Evolutionary conservation across 2,113 vertebrate species (phyloP).

Genomic region (Caranx ignobilis): DNA sequence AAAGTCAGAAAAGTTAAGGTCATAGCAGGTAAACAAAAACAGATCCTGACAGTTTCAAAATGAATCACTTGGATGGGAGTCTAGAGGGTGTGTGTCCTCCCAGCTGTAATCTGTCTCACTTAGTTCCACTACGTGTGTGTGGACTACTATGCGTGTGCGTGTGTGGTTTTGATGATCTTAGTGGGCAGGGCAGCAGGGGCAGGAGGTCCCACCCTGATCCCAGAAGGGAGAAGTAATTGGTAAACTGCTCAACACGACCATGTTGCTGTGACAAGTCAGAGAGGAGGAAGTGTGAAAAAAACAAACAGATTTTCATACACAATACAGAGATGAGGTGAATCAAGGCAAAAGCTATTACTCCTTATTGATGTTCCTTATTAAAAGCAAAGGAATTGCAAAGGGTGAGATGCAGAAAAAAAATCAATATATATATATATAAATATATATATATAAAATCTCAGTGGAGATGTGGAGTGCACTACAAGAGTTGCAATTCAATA

Average conservation of each 20-base stretch:
- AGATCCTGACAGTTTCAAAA: background rate
- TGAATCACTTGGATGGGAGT: background rate
- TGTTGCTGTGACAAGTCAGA: background rate
- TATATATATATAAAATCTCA: background rate
- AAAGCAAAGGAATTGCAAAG: background rate
- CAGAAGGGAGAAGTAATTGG: background rate
- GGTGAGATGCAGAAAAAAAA: background rate
- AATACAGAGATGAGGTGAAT: background rate
- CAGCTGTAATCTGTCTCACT: background rate
- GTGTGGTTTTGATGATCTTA: background rate
- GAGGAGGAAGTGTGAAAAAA: background rate
- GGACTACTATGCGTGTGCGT: background rate
- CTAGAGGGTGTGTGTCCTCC: background rate
- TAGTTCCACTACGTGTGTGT: background rate
- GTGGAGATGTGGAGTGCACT: background rate
- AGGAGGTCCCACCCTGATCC: background rate
- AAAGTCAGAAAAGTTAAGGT: background rate
- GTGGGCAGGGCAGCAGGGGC: background rate
- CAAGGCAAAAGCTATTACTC: constrained; percentile 19
- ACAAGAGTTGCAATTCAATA: background rate
- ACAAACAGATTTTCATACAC: background rate
- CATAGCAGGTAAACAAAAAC: background rate
- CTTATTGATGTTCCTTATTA: background rate
- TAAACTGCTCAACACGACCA: background rate
- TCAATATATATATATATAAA: no score